Percentiles rank a stretch among this genome's conserved stretches.
These are phyloP conservation scores for Embidobia sp. DNA, from an alignment of 2,888 invertebrate genomes.

Conservation along the genomic window DNA sequence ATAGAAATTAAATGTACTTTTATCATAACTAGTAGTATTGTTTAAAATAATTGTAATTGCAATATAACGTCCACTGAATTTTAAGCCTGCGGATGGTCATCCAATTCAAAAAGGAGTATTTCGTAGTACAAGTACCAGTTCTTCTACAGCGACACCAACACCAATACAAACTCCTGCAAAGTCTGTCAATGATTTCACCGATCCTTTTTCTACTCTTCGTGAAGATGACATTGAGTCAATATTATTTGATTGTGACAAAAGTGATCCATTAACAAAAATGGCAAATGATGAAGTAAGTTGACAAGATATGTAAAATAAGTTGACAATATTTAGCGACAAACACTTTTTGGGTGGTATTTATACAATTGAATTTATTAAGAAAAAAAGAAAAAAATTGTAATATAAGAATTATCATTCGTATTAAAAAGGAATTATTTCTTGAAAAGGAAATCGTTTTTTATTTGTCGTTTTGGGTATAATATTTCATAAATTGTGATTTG, in stretches of 20 bases:
- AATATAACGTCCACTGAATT: background rate
- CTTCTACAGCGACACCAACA: constrained; percentile 82
- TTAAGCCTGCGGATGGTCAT: constrained; percentile 79
- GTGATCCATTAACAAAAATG: constrained; percentile 87
- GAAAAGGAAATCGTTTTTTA: no score
- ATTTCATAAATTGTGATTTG: no score
- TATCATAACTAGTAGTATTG: no score
- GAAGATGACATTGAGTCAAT: constrained; percentile 89
- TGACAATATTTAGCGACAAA: constrained; percentile 12
- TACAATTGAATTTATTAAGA: no score
- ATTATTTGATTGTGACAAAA: constrained; percentile 85
- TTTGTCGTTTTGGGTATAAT: no score
- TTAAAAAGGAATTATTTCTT: no score
- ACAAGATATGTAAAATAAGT: background rate
- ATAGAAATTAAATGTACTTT: no score
- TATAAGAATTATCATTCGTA: no score
- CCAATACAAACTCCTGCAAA: constrained; percentile 77
- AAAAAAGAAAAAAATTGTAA: no score
- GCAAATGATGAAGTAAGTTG: constrained; percentile 82
- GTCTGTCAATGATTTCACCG: constrained; percentile 80
- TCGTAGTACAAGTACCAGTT: constrained; percentile 83
- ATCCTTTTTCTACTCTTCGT: constrained; percentile 85
- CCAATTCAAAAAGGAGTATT: constrained; percentile 82
- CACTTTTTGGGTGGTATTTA: no score
- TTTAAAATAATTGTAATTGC: no score